These are phyloP conservation scores for Camponotus fellah DNA, from an alignment of 2,888 invertebrate genomes.

Conservation along the genomic window DNA sequence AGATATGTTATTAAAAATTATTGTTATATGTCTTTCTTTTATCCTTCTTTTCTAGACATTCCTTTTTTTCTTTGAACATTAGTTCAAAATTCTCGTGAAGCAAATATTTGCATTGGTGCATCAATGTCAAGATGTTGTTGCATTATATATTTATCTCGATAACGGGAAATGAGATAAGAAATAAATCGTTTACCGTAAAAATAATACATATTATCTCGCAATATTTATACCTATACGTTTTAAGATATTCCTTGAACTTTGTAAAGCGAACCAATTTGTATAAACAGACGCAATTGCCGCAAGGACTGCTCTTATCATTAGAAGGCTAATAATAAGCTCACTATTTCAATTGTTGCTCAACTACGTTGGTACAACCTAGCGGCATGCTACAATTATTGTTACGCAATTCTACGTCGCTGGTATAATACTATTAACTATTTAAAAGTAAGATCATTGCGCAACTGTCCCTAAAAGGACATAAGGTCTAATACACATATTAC, in stretches of 20 bases:
- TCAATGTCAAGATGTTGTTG: background rate
- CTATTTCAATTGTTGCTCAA: constrained; percentile 69
- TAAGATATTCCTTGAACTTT: constrained; percentile 18
- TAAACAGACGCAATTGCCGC: constrained; percentile 28
- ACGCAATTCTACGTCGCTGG: constrained; percentile 71
- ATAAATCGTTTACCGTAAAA: background rate
- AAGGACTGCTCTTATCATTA: constrained; percentile 58
- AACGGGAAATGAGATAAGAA: constrained; percentile 8
- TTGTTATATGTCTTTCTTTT: background rate
- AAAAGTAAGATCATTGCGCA: constrained; percentile 65
- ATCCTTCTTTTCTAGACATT: background rate
- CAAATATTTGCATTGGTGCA: background rate
- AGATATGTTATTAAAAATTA: background rate
- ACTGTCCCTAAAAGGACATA: background rate
- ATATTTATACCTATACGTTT: background rate
- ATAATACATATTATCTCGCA: background rate
- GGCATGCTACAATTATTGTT: constrained; percentile 64
- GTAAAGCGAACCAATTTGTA: background rate
- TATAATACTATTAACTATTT: constrained; percentile 67
- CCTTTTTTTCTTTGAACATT: background rate
- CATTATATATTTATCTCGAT: constrained; percentile 3
- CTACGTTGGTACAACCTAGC: constrained; percentile 50
- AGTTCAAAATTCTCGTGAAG: background rate
- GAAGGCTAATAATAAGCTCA: constrained; percentile 55
- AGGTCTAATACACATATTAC: constrained; percentile 36